These are phyloP conservation scores for Philaethria dido DNA, from an alignment of 2,888 invertebrate genomes.

Conservation along the genomic window DNA sequence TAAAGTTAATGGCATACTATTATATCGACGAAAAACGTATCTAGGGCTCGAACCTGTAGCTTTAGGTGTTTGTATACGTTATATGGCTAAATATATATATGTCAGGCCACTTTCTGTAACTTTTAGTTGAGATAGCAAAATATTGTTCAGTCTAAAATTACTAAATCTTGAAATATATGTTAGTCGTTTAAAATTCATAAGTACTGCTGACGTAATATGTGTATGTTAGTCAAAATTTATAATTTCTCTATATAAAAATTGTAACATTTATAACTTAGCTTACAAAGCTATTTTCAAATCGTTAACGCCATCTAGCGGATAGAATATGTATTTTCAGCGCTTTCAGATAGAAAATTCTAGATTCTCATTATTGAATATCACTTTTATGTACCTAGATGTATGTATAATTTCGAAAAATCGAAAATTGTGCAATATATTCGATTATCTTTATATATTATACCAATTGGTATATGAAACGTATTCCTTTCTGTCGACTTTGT, in stretches of 20 bases:
- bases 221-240: constrained; percentile 5
- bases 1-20: background rate
- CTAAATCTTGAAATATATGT: background rate
- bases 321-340: background rate
- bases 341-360: constrained; percentile 7
- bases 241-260: constrained; percentile 17
- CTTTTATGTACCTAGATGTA: constrained; percentile 13
- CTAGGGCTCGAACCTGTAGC: background rate
- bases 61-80: background rate
- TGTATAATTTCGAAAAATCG: constrained; percentile 22
- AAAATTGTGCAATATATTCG: constrained; percentile 42
- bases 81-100: background rate
- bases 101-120: background rate
- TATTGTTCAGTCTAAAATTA: background rate
- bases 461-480: constrained; percentile 26
- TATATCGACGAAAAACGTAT: background rate
- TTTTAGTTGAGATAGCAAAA: background rate
- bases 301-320: constrained; percentile 33
- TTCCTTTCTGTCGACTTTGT: constrained; percentile 26
- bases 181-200: background rate
- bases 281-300: constrained; percentile 9
- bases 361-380: constrained; percentile 15
- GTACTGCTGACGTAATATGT: constrained; percentile 15
- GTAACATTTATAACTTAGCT: constrained; percentile 15
- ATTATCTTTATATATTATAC: constrained; percentile 35